Percentiles rank a stretch among this genome's conserved stretches.
phyloP scores from a whole-genome alignment of 2,113 vertebrate genomes.

The Geococcyx californianus region DNA sequence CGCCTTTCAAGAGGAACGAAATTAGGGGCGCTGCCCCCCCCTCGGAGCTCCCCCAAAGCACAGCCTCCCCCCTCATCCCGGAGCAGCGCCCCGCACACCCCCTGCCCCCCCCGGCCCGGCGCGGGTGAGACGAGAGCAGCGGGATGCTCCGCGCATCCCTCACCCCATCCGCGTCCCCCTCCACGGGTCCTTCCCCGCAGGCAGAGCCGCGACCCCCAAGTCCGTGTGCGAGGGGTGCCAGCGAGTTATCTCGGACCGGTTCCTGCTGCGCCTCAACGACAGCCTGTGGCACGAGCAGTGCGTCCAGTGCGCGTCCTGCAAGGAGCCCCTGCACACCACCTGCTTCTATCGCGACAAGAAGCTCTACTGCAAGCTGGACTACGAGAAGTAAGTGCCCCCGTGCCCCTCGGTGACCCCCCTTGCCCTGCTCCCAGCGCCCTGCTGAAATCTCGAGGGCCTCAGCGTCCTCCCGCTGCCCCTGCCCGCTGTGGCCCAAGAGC shows the following conservation, averaged over 20 bases:
- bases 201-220: slow-evolving; percentile 77
- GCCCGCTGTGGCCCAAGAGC: background rate
- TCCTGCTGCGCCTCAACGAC: slow-evolving; percentile 90
- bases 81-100: background rate
- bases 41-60: background rate
- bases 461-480: fast-evolving
- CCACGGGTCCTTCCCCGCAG: slow-evolving; percentile 58
- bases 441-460: fast-evolving
- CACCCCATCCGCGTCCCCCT: background rate
- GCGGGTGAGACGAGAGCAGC: background rate
- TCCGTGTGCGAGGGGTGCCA: slow-evolving; percentile 91
- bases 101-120: background rate
- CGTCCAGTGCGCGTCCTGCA: slow-evolving; percentile 89
- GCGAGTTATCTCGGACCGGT: slow-evolving; percentile 87
- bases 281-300: slow-evolving; percentile 94
- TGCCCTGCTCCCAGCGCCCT: fast-evolving
- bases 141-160: background rate
- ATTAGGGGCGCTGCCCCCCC: background rate
- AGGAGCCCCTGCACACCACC: slow-evolving; percentile 86
- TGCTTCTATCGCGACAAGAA: slow-evolving; percentile 93
- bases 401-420: background rate
- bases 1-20: slow-evolving; percentile 42
- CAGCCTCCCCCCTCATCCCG: background rate
- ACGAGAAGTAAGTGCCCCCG: slow-evolving; percentile 85
- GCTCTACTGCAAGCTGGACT: slow-evolving; percentile 94